These are phyloP conservation scores for Melanchra persicariae DNA, from an alignment of 2,888 invertebrate species.

Conservation along the genomic window DNA sequence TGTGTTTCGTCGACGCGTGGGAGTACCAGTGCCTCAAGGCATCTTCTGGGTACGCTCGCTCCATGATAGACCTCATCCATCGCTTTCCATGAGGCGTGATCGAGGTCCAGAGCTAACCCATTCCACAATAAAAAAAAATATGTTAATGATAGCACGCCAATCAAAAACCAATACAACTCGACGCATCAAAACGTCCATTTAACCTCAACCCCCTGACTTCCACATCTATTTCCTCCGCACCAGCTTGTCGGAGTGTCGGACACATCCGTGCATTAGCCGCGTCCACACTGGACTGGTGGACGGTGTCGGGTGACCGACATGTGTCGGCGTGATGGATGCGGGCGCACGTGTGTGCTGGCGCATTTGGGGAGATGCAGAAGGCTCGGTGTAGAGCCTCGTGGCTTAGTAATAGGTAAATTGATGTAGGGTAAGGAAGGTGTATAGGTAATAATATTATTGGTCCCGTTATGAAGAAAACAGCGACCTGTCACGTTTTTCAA, in stretches of 20 bases:
- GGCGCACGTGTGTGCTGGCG: constrained; percentile 44
- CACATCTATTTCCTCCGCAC: constrained; percentile 31
- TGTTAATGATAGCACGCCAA: not conserved
- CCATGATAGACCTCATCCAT: too few relatives aligned
- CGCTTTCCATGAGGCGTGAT: too few relatives aligned
- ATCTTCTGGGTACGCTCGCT: too few relatives aligned
- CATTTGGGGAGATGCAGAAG: constrained; percentile 10
- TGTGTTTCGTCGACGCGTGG: too few relatives aligned
- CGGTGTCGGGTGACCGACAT: constrained; percentile 48
- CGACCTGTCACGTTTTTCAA: too few relatives aligned
- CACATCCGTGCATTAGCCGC: constrained; percentile 57
- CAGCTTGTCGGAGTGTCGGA: constrained; percentile 30
- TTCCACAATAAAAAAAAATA: too few relatives aligned
- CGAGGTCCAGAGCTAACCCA: too few relatives aligned
- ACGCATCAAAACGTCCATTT: not conserved
- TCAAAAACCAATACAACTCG: not conserved
- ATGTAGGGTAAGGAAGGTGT: too few relatives aligned
- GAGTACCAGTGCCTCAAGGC: too few relatives aligned
- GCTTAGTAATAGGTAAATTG: too few relatives aligned
- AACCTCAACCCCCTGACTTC: constrained; percentile 1
- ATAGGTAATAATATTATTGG: too few relatives aligned
- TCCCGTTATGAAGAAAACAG: too few relatives aligned
- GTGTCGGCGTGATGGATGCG: constrained; percentile 47
- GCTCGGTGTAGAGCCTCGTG: not conserved
- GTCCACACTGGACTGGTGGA: constrained; percentile 9